Conservation (phyloP, 2,888 invertebrate species). For the Eupeodes latifasciatus region DNA sequence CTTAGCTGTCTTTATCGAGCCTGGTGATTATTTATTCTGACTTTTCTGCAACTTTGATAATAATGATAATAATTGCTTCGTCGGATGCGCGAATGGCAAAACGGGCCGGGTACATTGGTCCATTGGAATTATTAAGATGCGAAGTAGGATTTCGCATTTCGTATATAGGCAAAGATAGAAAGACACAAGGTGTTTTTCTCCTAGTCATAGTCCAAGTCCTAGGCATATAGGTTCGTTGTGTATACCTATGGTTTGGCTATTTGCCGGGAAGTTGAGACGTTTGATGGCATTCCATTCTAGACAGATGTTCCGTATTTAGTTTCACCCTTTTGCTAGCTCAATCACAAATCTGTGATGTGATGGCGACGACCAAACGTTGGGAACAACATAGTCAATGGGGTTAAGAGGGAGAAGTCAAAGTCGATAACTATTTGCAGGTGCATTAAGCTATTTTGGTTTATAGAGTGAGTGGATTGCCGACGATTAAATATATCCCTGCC, state of each 20-base stretch:
- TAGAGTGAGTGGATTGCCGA: constrained; percentile 31
- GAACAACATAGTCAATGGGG: neutral
- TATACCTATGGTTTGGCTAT: constrained; percentile 24
- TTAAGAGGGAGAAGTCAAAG: neutral
- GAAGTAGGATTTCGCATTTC: constrained; percentile 29
- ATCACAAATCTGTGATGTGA: constrained; percentile 26
- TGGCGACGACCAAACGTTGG: neutral
- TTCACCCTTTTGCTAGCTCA: constrained; percentile 69
- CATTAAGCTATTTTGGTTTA: constrained; percentile 68
- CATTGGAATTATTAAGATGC: constrained; percentile 32
- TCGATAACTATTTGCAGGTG: constrained; percentile 72
- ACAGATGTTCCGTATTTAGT: constrained; percentile 75
- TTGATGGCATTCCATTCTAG: constrained; percentile 75
- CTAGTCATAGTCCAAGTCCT: neutral
- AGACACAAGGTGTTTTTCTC: constrained; percentile 50
- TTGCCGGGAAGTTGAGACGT: constrained; percentile 71
- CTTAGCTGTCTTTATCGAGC: constrained; percentile 52
- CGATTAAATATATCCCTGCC: constrained; percentile 69
- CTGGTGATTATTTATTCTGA: constrained; percentile 72
- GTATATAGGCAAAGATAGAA: constrained; percentile 40
- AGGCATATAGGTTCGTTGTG: constrained; percentile 8
- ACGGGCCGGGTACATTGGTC: neutral
- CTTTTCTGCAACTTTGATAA: constrained; percentile 75
- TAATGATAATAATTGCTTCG: constrained; percentile 73
- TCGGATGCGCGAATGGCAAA: constrained; percentile 54